Base-by-base conservation (phyloP, 37 sponge, comb jelly and placozoan species). In the Cliona cf. orientalis region DNA sequence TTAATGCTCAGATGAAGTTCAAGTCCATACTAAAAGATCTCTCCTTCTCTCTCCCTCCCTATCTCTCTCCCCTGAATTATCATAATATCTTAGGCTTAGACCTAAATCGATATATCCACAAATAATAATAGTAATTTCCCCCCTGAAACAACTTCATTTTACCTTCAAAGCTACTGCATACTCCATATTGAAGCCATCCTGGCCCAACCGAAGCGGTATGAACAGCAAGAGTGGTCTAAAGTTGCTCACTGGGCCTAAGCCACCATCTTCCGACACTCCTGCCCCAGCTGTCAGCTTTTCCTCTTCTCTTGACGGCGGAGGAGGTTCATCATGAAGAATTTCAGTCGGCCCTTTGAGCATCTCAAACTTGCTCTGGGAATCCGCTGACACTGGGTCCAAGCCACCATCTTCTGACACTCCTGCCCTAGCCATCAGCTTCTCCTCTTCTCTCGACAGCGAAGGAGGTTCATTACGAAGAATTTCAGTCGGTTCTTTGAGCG, bases 141-240 rank as follows among this genome's bases (percentile, higher is more conserved):
- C 65, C 66, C 35, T 26, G 42, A 35, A 66, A 66, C 46, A 4
- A 9, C 41, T 29, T 5, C 38, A 3, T 63, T 63, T 43, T 32
- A 95, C 97, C 90, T 98, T 98, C 14, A 98, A 60, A 7, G 88
- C 74, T 3, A 74, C 84, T 40, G 83, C 57, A 74, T 99, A 99
- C 46, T 85, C 76, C 63, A 75, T 74, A 56, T 97, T 94, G 80
- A 97, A 94, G 46, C 55, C 80, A 39, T 92, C 94, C 44, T 94
- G 93, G 7, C 99, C 99, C 21, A 95, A 82, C 28, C 99, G 56
- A 0, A 99, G 88, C 6, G 99, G 99, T 63, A 99, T 92, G 43
- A 99, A 81, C 42, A 99, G 64, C 1, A 99, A 81, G 3, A 99
- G 78, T 19, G 98, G 83, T 31, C 89, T 41, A 38, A 84, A 79